Conservation (phyloP, 2,113 vertebrate species). For the Plotosus lineatus region DNA sequence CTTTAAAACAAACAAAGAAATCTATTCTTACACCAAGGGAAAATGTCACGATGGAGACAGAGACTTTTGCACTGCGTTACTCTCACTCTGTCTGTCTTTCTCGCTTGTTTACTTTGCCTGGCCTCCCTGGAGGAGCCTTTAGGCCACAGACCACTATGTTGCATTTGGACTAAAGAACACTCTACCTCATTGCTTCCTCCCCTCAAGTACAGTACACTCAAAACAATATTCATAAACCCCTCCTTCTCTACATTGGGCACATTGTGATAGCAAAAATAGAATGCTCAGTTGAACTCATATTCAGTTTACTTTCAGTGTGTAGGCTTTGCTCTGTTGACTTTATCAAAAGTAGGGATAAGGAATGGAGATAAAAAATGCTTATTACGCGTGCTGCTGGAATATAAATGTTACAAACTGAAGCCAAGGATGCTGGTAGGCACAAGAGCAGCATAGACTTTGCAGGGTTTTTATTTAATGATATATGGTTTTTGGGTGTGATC, state of each 20-base stretch:
- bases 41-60: constrained; percentile 44
- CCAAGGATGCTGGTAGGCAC: not conserved
- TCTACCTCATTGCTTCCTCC: constrained; percentile 41
- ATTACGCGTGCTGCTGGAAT: not conserved
- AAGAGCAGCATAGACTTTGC: not conserved
- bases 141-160: constrained; percentile 53
- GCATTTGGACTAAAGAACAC: constrained; percentile 49
- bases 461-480: constrained; percentile 20
- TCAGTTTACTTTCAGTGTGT: constrained; percentile 4
- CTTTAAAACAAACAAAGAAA: constrained; percentile 16
- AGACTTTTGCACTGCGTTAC: constrained; percentile 38
- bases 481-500: constrained; percentile 50
- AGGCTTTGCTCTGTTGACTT: not conserved
- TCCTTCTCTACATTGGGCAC: not conserved
- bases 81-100: constrained; percentile 19
- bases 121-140: constrained; percentile 49
- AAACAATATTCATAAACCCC: constrained; percentile 45
- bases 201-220: constrained; percentile 36
- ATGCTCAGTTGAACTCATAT: constrained; percentile 29
- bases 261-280: constrained; percentile 32
- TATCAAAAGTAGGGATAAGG: not conserved
- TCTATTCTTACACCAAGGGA: constrained; percentile 41
- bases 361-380: constrained; percentile 19
- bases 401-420: not conserved
- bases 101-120: constrained; percentile 51